phyloP scores from a whole-genome alignment of 2,113 vertebrate genomes.

The Phycodurus eques region DNA sequence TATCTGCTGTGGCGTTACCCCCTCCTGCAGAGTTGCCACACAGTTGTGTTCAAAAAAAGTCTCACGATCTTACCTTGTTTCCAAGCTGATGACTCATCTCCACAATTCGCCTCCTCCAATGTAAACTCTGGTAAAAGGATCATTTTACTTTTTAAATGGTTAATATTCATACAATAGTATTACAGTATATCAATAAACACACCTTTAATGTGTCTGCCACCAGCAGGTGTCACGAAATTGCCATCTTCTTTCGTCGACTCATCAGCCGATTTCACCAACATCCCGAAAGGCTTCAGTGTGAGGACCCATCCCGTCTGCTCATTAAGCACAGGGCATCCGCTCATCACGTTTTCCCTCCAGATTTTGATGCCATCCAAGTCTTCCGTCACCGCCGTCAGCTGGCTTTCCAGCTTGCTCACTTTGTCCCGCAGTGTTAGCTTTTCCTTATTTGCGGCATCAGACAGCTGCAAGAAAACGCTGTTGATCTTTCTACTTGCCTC shows the following conservation, averaged over 20 bases:
- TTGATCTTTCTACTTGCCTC: conserved; percentile 66
- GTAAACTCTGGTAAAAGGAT: neutral
- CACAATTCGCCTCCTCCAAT: conserved; percentile 2
- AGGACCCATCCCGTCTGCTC: conserved; percentile 40
- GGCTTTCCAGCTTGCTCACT: conserved; percentile 32
- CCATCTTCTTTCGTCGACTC: neutral
- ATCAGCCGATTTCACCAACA: conserved; percentile 9
- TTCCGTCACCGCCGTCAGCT: conserved; percentile 27
- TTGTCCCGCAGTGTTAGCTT: conserved; percentile 22
- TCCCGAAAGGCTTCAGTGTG: conserved; percentile 42
- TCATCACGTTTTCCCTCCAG: conserved; percentile 48
- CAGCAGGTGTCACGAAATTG: neutral
- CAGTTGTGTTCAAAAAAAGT: neutral
- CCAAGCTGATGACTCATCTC: neutral
- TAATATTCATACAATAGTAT: neutral
- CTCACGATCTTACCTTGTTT: conserved; percentile 23
- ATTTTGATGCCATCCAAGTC: conserved; percentile 21
- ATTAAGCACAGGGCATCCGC: conserved; percentile 48
- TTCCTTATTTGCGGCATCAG: conserved; percentile 23
- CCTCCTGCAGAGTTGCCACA: too few species aligned
- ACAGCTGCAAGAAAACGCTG: conserved; percentile 54
- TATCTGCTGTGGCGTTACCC: too few species aligned
- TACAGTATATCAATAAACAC: neutral
- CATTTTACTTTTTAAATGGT: neutral
- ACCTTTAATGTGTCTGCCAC: neutral